Evolutionary conservation across 2,797 vertebrate species (phyloP), one percentile per base, ranked within the genome.

Genomic region (Danio aesculapii): DNA sequence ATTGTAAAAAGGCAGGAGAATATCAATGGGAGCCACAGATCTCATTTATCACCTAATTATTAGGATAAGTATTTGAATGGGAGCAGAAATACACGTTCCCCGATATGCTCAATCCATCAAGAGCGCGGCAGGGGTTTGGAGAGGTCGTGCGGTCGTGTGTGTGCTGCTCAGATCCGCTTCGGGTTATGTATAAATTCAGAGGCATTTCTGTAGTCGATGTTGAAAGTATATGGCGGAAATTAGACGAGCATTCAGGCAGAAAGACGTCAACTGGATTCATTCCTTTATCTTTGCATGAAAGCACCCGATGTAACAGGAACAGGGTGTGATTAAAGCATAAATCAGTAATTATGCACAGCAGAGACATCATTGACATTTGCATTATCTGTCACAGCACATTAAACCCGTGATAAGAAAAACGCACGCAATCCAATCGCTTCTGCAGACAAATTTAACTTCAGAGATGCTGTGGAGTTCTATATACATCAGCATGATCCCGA

Each of bases 1-100:
- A 83, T 88, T 87, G 69, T 84, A 67, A 75, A 78, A 82, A 79
- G 81, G 52, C 70, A 69, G 77, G 57, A 52, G 69, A 84, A 76
- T 76, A 68, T 74, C 53, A 77, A 77, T 80, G 72, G 50, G 49
- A 67, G 64, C 68, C 71, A 21, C 70, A 70, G 64, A 81, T 10
- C 64, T 69, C 69, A 76, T 78, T 79, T 72, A 74, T 64, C 43
- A 76, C 58, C 52, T 62, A 61, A 79, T 79, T 79, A 70, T 79
- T 70, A 62, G 66, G 30, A 62, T 50, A 68, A 68, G 46, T 70
- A 71, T 61, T 63, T 49, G 71, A 83, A 67, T 79, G 59, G 67
- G 73, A 68, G 61, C 61, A 12, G 21, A 57, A 53, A 83, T 21
- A 67, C 43, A 78, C 68, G 68, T 58, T 73, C 39, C 30, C 46